Base-by-base conservation (phyloP, 1,140 invertebrate species). In the Leptinotarsa undecemlineata region DNA sequence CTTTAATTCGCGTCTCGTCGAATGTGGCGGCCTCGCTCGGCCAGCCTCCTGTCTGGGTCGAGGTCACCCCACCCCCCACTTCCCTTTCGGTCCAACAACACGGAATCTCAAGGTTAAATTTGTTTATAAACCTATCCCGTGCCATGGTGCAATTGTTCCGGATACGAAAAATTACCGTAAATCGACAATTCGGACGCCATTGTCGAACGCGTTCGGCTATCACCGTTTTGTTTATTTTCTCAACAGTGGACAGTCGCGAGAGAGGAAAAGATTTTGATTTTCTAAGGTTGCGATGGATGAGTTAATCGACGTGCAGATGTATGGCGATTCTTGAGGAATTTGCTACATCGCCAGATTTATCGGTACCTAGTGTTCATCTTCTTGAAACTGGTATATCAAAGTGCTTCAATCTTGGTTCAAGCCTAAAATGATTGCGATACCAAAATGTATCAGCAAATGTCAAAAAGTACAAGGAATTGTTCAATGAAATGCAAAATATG, bases 51-150 rank as follows among this genome's bases (percentile, higher is more conserved):
- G 79, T 77, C 79, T 80, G 79, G 79, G 79, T 80, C 79, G 78
- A 80, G 79, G 79, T 80, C 79, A 80, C 79, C 79, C 68, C 78
- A 78, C 77, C 79, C 67, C 77, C 64, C 77, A 77, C 72, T 77
- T 74, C 77, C 77, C 74, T 64, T 68, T 72, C 76, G 51, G 51
- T 62, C 79, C 77, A 66, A 78, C 79, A 57, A 70, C 71, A 79
- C 77, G 79, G 79, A 80, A 80, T 80, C 79, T 80, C 79, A 80
- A 80, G 79, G 79, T 70, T 80, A 75, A 79, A 79, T 80, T 80
- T 80, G 79, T 80, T 80, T 80, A 80, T 80, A 80, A 75, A 76
- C 79, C 71, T 57, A n/a, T 69, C 74, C 61, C 51, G n/a, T 57
- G 51, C 51, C 15, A 57, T 17, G 33, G 33, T 42, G 33, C 33